A percentile compares a stretch with the other conserved stretches of the same genome.
Evolutionary conservation across 2,113 vertebrate species (phyloP).

Genomic region (Halcyon malimbica): DNA sequence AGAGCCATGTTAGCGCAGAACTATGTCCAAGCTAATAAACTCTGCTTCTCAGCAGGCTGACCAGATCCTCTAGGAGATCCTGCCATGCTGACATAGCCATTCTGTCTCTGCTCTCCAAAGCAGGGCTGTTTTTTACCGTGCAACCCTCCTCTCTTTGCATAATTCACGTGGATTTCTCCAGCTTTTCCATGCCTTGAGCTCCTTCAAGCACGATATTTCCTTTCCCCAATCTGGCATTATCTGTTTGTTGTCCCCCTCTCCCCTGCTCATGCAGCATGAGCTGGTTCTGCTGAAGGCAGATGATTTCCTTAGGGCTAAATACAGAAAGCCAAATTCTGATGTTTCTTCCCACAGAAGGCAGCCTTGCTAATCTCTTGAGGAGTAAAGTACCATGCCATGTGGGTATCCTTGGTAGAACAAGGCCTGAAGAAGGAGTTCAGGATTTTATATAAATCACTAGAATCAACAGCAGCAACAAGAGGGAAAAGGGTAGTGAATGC

Average conservation of each 20-base stretch:
- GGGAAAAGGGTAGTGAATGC: background rate
- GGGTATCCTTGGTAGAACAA: background rate
- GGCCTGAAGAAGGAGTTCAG: background rate
- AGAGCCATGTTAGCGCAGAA: background rate
- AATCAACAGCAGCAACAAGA: background rate
- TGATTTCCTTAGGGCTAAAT: background rate
- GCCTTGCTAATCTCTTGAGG: background rate
- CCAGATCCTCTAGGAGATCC: background rate
- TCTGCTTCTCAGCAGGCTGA: background rate
- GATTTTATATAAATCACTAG: background rate
- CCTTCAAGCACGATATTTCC: background rate
- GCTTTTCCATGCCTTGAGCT: background rate
- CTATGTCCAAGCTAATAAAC: background rate
- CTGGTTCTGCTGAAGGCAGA: background rate
- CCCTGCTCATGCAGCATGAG: background rate
- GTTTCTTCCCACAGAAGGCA: background rate
- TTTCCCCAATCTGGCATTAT: background rate
- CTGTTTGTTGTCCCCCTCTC: rapidly evolving
- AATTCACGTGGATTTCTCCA: background rate
- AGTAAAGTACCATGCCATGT: background rate
- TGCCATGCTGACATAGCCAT: background rate
- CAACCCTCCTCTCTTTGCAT: background rate
- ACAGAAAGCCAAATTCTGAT: background rate
- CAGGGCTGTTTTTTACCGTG: background rate
- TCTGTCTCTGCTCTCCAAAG: background rate